phyloP scores from a whole-genome alignment of 2,797 vertebrate species.

The Brachyrhaphis roseni region DNA sequence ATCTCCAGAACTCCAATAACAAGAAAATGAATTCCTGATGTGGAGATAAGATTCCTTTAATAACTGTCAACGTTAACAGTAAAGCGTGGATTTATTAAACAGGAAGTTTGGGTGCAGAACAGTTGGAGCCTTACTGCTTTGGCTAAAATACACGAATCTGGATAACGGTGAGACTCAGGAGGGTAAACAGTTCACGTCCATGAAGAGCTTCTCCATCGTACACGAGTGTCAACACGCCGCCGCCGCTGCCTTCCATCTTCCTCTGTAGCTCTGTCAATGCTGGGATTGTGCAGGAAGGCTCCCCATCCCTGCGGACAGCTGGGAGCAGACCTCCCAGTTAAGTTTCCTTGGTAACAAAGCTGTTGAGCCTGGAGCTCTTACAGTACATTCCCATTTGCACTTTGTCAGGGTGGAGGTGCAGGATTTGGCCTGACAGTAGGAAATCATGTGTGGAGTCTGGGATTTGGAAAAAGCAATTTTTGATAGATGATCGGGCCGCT shows the following conservation, averaged over 20 bases:
- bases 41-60: constrained; percentile 14
- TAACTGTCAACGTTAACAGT: constrained; percentile 2
- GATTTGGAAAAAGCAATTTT: constrained; percentile 55
- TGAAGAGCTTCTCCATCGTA: constrained; percentile 48
- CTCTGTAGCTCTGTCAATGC: constrained; percentile 44
- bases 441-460: constrained; percentile 50
- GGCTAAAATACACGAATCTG: not conserved
- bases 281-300: constrained; percentile 48
- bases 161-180: not conserved
- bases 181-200: constrained; percentile 12
- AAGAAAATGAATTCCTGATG: constrained; percentile 17
- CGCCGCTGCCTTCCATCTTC: constrained; percentile 37
- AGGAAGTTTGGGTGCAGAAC: not conserved
- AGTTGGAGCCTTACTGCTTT: constrained; percentile 3
- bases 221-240: constrained; percentile 42
- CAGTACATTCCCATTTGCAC: constrained; percentile 69
- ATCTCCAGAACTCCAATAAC: constrained; percentile 20
- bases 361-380: constrained; percentile 62
- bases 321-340: constrained; percentile 47
- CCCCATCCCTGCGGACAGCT: constrained; percentile 46
- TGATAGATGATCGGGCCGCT: constrained; percentile 65
- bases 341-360: constrained; percentile 75
- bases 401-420: constrained; percentile 64
- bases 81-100: not conserved
- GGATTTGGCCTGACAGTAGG: constrained; percentile 68